Base-by-base conservation (phyloP, 1,140 invertebrate genomes). In the Drosophila guanche region DNA sequence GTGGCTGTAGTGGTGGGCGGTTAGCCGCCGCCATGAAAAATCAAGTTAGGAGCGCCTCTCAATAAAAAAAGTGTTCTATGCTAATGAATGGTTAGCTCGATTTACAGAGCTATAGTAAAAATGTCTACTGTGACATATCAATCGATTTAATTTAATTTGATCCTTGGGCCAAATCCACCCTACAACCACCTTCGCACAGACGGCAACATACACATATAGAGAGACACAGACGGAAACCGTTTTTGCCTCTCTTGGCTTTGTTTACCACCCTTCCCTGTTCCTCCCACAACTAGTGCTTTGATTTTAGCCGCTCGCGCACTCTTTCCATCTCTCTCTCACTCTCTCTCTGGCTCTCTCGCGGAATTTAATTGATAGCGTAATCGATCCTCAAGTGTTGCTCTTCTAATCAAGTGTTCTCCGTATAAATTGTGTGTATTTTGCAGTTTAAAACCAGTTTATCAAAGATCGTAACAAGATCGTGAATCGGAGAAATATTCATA, bases 231-330 rank as follows among this genome's bases (percentile, higher is more conserved):
- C 51, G 37, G 29, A 55, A 58, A 77, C 61, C 57, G 59, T 76
- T 61, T 51, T 77, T 62, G 63, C 61, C 76, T 76, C 70, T 68
- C 55, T 73, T 68, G 68, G 50, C 65, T 54, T 59, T 58, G 43
- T 78, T 62, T 74, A 56, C 46, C 48, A n/a, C 55, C 48, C 65
- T 47, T 12, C 29, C 5, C 25, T n/a, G 25, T 59, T 10, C 25
- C 46, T 50, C 67, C 29, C 29, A 33, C 29, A 33, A 10, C 29
- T 10, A 3, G 29, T 68, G 46, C 80, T 85, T 86, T 85, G 81
- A 85, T 85, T 81, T 79, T 70, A 88, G 81, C 81, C 81, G 81
- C 83, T 57, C 80, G 81, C 80, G 80, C 80, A 84, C 53, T 47
- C 4, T 22, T 29, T 10, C 60, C 27, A 37, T 23, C 37, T 29